Evolutionary conservation across 1,140 invertebrate genomes (phyloP).

Genomic region (Pachypsylla venusta): DNA sequence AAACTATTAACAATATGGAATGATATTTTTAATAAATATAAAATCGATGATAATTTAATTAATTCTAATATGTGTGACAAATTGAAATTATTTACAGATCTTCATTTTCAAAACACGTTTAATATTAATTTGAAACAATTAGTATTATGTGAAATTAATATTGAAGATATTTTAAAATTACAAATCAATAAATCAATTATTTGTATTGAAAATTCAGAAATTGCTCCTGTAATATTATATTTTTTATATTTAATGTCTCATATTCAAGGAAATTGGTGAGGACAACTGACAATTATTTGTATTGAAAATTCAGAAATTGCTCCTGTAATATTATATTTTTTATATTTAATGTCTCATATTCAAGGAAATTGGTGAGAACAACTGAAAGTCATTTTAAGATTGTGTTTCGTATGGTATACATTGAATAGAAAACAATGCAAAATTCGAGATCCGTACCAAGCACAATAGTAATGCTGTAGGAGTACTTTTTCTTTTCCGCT

Average conservation of each 20-base stretch:
- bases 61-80: neutral
- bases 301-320: neutral
- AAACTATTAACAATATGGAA: neutral
- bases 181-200: neutral
- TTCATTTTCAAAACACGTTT: neutral
- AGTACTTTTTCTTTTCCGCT: no score
- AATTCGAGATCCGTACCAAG: no score
- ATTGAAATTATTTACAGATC: neutral
- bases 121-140: neutral
- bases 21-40: constrained; percentile 2
- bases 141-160: neutral
- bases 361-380: constrained; percentile 1
- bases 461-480: no score
- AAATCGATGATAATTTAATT: neutral
- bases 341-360: neutral
- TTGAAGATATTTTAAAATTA: neutral
- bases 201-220: neutral
- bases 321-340: neutral
- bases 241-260: constrained; percentile 1
- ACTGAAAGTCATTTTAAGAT: no score
- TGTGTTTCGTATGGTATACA: no score
- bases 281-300: neutral
- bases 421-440: no score
- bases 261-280: constrained; percentile 1
- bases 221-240: neutral